These are phyloP conservation scores for Coenonympha glycerion DNA, from an alignment of 2,888 invertebrate species.

Conservation along the genomic window DNA sequence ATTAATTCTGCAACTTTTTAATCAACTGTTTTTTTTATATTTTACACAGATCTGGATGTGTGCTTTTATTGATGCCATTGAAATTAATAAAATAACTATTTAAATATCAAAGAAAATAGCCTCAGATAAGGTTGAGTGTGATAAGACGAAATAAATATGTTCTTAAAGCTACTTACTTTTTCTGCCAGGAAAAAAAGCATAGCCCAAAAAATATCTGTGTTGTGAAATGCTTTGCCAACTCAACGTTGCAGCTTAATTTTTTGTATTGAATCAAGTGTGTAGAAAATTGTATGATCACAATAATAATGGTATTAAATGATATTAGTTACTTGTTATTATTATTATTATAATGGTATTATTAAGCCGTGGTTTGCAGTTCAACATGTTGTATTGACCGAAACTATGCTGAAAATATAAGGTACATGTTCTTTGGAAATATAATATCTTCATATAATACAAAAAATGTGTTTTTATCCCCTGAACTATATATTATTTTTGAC, in stretches of 20 bases:
- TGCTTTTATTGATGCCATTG: too few relatives aligned
- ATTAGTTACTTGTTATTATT: slow-evolving; percentile 71
- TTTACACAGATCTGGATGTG: too few relatives aligned
- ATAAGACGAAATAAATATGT: too few relatives aligned
- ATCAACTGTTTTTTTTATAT: too few relatives aligned
- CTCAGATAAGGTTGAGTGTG: too few relatives aligned
- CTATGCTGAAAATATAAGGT: slow-evolving; percentile 66
- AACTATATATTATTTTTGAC: too few relatives aligned
- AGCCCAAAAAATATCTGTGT: too few relatives aligned
- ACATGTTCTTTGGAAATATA: slow-evolving; percentile 76
- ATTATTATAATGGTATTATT: slow-evolving; percentile 47
- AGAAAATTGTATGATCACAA: slow-evolving; percentile 57
- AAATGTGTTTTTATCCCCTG: slow-evolving; percentile 29
- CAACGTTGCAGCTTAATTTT: slow-evolving; percentile 52
- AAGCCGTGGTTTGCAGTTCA: slow-evolving; percentile 52
- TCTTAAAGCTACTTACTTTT: too few relatives aligned
- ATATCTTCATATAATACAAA: slow-evolving; percentile 69
- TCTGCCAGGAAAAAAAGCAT: too few relatives aligned
- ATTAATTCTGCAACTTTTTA: too few relatives aligned
- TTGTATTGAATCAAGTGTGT: slow-evolving; percentile 66
- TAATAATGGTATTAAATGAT: slow-evolving; percentile 62
- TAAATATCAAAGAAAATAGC: too few relatives aligned
- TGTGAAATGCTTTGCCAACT: slow-evolving; percentile 28
- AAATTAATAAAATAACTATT: too few relatives aligned
- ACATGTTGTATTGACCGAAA: slow-evolving; percentile 69